Evolutionary conservation across 2,113 vertebrate genomes (phyloP), one percentile per base, ranked within the genome.

Genomic region (Ammodytes marinus): DNA sequence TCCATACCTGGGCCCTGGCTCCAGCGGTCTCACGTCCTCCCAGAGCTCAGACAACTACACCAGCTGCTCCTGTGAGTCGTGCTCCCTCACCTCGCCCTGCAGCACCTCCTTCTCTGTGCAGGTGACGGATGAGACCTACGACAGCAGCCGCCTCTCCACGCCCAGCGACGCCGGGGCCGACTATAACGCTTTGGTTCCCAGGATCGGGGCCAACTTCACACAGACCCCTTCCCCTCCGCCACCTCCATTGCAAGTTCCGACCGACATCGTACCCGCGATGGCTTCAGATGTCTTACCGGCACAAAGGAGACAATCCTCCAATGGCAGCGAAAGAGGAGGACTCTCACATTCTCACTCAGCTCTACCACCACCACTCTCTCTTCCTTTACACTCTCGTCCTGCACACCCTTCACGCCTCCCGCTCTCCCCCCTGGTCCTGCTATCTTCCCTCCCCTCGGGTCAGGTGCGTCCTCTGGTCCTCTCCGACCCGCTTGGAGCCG

Each of bases 11-110:
- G 63, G 80, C 83, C 94, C 91, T 2, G 61, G 92, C 19, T 92
- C 94, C 3, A 92, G 95, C 39, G 94, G 87, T 64, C 73, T 95
- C 80, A 94, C 93, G 3, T 95, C 95, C 53, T 95, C 95, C 0
- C 94, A 96, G 90, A 96, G 97, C 93, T 97, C 96, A 0, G 95
- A 96, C 70, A 96, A 96, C 89, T 96, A 93, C 90, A 96, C 95
- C 91, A 96, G 97, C 95, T 96, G 96, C 89, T 97, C 97, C 54
- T 97, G 97, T 0, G 95, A 94, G 68, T 97, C 97, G 3, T 96
- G 95, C 95, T 97, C 97, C 74, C 94, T 94, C 78, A 95, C 95
- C 35, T 96, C 95, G 4, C 96, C 96, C 46, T 95, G 95, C 87
- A 97, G 96, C 95, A 95, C 95, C 77, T 96, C 96, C 53, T 96